phyloP scores from a whole-genome alignment of 2,888 invertebrate genomes.

The Apotomis betuletana region DNA sequence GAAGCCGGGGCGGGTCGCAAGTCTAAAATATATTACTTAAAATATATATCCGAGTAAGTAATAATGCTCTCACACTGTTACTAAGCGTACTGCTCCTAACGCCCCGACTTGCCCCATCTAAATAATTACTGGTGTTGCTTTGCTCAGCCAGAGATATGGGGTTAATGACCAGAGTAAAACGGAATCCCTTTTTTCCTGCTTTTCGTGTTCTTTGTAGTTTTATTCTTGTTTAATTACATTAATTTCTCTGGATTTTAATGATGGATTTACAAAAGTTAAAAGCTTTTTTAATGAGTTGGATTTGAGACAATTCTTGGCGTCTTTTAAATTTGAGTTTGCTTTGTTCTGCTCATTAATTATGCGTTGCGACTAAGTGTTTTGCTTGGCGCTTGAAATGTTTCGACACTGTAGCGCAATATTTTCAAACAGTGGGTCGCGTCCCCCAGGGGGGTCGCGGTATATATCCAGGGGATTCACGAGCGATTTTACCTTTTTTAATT shows the following conservation, averaged over 20 bases:
- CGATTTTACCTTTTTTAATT: no score
- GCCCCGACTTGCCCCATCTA: slow-evolving; percentile 36
- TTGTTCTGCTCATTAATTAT: not conserved
- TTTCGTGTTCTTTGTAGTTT: slow-evolving; percentile 44
- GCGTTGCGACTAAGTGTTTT: not conserved
- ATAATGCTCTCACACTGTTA: slow-evolving; percentile 18
- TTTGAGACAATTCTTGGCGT: slow-evolving; percentile 14
- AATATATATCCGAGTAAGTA: no score
- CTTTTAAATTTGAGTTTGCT: slow-evolving; percentile 11
- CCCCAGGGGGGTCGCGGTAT: no score
- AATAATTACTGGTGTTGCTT: slow-evolving; percentile 54
- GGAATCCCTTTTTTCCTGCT: slow-evolving; percentile 46
- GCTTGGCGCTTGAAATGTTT: not conserved
- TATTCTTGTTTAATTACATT: slow-evolving; percentile 39
- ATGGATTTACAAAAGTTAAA: slow-evolving; percentile 28
- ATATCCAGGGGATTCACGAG: no score
- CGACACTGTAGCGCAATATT: not conserved
- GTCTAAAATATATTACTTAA: no score
- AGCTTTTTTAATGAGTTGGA: slow-evolving; percentile 37
- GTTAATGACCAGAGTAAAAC: slow-evolving; percentile 55
- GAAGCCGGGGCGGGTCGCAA: no score
- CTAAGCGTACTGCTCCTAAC: not conserved
- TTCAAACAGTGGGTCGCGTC: no score
- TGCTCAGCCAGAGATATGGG: slow-evolving; percentile 53
- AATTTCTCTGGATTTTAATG: slow-evolving; percentile 40